Evolutionary conservation across 2,113 vertebrate genomes (phyloP).

Genomic region (Oxygymnocypris stewartii): DNA sequence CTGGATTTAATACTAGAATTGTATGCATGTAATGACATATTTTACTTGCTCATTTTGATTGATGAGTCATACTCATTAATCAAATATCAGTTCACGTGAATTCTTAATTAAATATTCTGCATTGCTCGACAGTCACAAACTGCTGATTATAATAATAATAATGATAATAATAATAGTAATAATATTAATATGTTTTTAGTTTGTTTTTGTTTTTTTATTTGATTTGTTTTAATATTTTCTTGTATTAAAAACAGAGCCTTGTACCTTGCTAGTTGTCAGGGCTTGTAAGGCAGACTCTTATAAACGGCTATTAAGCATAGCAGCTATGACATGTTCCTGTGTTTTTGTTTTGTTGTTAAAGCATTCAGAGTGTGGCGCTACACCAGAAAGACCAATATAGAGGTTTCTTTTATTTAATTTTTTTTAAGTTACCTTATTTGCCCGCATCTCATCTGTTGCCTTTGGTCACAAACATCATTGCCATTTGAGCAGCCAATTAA

Average conservation of each 20-base stretch:
- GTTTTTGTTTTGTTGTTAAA: slow-evolving; percentile 12
- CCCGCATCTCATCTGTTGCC: slow-evolving; percentile 52
- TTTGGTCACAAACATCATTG: slow-evolving; percentile 60
- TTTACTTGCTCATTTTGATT: background rate
- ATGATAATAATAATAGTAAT: too few relatives aligned
- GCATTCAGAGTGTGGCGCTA: slow-evolving; percentile 20
- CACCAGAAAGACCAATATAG: slow-evolving; percentile 9
- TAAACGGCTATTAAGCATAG: slow-evolving; percentile 35
- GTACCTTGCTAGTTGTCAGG: background rate
- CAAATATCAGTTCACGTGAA: background rate
- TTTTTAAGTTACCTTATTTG: slow-evolving; percentile 27
- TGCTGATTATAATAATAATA: background rate
- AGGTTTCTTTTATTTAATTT: background rate
- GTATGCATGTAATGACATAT: background rate
- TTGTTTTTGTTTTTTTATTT: background rate
- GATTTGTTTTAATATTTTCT: background rate
- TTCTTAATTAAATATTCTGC: background rate
- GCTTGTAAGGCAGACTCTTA: slow-evolving; percentile 22
- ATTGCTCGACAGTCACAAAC: background rate
- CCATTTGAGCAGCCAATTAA: slow-evolving; percentile 72
- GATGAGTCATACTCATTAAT: background rate
- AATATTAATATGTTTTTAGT: background rate
- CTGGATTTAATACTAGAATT: background rate
- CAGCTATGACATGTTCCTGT: slow-evolving; percentile 46
- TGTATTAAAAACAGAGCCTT: background rate